Evolutionary conservation across 23 tunicate genomes (phyloP).

Genomic region (Botrylloides violaceus): DNA sequence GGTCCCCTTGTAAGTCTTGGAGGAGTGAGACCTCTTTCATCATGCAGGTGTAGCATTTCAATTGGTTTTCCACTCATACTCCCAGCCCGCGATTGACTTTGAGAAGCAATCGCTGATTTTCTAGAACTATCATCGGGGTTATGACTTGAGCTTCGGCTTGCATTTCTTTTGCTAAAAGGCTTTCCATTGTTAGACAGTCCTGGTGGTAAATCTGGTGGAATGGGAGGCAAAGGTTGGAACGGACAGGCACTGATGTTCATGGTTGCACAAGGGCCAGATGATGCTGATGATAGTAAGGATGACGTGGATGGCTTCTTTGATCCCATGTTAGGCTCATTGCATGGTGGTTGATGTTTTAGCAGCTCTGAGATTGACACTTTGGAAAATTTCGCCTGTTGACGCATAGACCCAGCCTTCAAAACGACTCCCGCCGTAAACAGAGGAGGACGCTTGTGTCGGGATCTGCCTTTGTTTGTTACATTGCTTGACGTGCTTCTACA

Average conservation of each 20-base stretch:
- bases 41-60: not conserved
- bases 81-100: not conserved
- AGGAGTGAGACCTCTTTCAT: not conserved
- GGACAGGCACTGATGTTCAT: not conserved
- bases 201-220: not conserved
- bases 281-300: constrained; percentile 9
- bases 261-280: not conserved
- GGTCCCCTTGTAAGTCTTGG: not conserved
- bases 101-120: not conserved
- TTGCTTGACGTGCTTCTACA: constrained; percentile 4
- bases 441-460: not conserved
- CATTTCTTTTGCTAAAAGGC: not conserved
- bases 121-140: not conserved
- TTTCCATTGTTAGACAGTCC: not conserved
- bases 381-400: not conserved
- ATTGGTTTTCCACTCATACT: constrained; percentile 10
- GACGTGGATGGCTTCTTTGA: constrained; percentile 22
- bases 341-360: not conserved
- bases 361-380: constrained; percentile 2
- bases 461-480: not conserved
- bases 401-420: not conserved
- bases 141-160: constrained; percentile 17
- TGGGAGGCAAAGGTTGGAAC: constrained; percentile 22
- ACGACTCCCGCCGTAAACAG: not conserved
- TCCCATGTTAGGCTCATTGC: not conserved